Evolutionary conservation across 2,888 invertebrate genomes (phyloP).

Genomic region (Hypena proboscidalis): DNA sequence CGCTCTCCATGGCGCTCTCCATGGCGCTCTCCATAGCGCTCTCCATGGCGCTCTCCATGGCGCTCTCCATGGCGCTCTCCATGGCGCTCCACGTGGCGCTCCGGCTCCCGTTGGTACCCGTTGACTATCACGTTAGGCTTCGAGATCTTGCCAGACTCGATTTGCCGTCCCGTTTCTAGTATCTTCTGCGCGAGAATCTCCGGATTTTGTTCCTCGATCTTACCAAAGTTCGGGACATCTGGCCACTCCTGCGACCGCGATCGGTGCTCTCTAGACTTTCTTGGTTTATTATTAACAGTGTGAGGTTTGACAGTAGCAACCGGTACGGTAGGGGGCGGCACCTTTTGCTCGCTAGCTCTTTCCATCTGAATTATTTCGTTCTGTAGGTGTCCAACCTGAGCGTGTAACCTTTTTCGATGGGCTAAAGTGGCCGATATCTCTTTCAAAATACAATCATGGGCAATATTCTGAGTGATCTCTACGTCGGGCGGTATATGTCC

Average conservation of each 20-base stretch:
- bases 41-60: too few species aligned
- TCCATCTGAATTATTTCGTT: constrained; percentile 91
- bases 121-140: constrained; percentile 76
- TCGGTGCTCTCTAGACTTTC: constrained; percentile 88
- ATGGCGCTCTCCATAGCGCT: too few species aligned
- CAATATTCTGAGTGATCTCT: constrained; percentile 88
- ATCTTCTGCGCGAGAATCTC: constrained; percentile 96
- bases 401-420: constrained; percentile 93
- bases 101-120: constrained; percentile 67
- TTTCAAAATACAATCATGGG: constrained; percentile 92
- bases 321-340: constrained; percentile 53
- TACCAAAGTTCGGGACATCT: constrained; percentile 94
- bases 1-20: too few species aligned
- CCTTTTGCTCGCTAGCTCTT: constrained; percentile 88
- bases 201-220: constrained; percentile 96
- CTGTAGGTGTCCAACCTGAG: constrained; percentile 91
- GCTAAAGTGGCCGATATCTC: constrained; percentile 94
- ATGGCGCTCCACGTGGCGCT: constrained; percentile 61
- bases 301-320: constrained; percentile 78
- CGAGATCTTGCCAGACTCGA: constrained; percentile 91
- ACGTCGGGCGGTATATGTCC: constrained; percentile 82
- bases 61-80: too few species aligned
- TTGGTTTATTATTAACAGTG: constrained; percentile 68
- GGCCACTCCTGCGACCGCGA: constrained; percentile 96
- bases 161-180: constrained; percentile 94